phyloP scores from a whole-genome alignment of 1,140 invertebrate genomes.

The Caenorhabditis inopinata region DNA sequence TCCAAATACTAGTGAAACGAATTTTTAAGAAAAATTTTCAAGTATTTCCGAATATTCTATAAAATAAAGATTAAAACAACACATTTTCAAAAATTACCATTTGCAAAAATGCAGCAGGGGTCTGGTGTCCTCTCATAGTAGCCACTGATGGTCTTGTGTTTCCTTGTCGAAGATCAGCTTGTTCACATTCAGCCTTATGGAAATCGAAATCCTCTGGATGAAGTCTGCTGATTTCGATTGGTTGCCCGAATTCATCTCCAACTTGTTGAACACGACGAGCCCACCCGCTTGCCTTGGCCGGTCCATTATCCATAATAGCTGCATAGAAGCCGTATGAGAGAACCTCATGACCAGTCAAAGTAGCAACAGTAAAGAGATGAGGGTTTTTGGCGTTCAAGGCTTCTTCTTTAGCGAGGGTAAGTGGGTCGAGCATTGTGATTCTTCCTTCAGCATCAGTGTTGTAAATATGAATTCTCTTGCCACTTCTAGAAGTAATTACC shows the following conservation, averaged over 20 bases:
- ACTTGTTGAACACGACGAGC: conserved; percentile 73
- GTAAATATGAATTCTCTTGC: conserved; percentile 79
- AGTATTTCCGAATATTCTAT: too few relatives aligned
- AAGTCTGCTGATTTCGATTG: conserved; percentile 84
- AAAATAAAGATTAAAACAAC: neutral
- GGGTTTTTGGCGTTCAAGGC: conserved; percentile 74
- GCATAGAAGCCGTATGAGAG: conserved; percentile 72
- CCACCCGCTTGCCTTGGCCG: conserved; percentile 74
- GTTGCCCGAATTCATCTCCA: conserved; percentile 80
- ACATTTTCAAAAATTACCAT: conserved; percentile 65
- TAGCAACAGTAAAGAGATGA: conserved; percentile 89
- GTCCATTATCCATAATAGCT: conserved; percentile 84
- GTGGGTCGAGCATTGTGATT: conserved; percentile 88
- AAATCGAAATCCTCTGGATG: conserved; percentile 79
- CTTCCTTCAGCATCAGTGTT: conserved; percentile 95
- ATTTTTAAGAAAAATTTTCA: too few relatives aligned
- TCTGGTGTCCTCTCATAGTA: conserved; percentile 80
- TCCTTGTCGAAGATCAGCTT: conserved; percentile 84
- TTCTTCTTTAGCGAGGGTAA: conserved; percentile 74
- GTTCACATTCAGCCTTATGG: conserved; percentile 76
- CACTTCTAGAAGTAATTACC: conserved; percentile 78
- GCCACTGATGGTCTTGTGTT: conserved; percentile 74
- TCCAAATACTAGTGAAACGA: too few relatives aligned
- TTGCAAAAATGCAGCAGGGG: conserved; percentile 85
- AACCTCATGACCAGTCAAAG: conserved; percentile 84